Conservation (phyloP, 2,113 vertebrate species). For the Hyla sarda region DNA sequence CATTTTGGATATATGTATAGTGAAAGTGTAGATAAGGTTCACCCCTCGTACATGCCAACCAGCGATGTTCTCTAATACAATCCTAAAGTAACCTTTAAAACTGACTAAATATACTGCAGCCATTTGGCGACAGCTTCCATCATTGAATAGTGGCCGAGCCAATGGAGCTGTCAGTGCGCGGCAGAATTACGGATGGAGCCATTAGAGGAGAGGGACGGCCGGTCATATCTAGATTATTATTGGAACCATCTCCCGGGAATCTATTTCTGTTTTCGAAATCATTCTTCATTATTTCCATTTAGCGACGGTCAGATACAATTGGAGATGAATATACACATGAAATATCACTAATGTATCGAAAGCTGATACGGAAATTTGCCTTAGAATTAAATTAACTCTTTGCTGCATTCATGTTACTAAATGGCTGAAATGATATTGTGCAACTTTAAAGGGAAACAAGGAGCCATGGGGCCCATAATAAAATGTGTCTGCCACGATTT, state of each 20-base stretch:
- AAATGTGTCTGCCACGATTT: too few relatives aligned
- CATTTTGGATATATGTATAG: too few relatives aligned
- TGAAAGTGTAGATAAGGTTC: too few relatives aligned
- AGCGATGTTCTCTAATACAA: too few relatives aligned
- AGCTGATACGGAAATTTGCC: not conserved
- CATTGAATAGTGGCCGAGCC: slow-evolving; percentile 65
- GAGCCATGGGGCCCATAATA: not conserved
- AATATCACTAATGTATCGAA: not conserved
- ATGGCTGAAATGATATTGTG: not conserved
- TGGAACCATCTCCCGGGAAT: slow-evolving; percentile 54
- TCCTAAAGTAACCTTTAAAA: too few relatives aligned
- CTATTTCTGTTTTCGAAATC: slow-evolving; percentile 4
- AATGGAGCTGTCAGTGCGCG: slow-evolving; percentile 66
- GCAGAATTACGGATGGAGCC: slow-evolving; percentile 72
- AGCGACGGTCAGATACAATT: slow-evolving; percentile 38
- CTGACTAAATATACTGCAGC: too few relatives aligned
- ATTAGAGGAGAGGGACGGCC: slow-evolving; percentile 65
- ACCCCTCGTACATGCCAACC: too few relatives aligned
- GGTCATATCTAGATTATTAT: slow-evolving; percentile 64
- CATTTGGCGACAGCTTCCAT: slow-evolving; percentile 62
- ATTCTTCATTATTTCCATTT: slow-evolving; percentile 46
- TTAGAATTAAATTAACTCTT: not conserved
- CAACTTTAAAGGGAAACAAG: not conserved
- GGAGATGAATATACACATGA: not conserved
- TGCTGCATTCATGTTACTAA: not conserved